Base-by-base conservation (phyloP, 2,797 vertebrate genomes). In the Aplochiton taeniatus region DNA sequence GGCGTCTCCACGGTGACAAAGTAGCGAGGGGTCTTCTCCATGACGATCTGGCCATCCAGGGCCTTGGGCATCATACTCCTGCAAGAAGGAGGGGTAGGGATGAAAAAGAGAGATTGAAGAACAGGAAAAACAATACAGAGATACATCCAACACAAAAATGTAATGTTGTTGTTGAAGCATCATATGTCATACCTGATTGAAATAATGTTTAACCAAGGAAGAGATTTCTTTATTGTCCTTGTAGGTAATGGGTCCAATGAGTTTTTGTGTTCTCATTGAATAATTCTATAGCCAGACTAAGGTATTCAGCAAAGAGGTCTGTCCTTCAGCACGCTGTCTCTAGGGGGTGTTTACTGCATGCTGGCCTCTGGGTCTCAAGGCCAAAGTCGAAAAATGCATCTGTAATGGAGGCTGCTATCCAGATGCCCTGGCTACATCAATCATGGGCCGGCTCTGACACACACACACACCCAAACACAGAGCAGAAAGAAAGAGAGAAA, bases 1-100 rank as follows among this genome's bases (percentile, higher is more conserved):
- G 93, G 93, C 0, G 93, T 91, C 73, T 94, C 93, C 44, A 86
- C 77, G 0, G 90, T 91, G 7, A 94, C 91, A 46, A 94, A 94
- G 85, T 94, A 94, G 1, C 93, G 88, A 9, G 93, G 93, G 0
- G 93, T 94, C 87, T 94, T 94, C 87, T 94, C 93, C 91, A 94
- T 92, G 14, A 93, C 92, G 0, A 94, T 90, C 78, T 94, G 93
- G 41, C 93, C 93, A 0, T 92, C 91, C 65, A 94, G 85, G 11
- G 93, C 92, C 83, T 92, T 93, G 17, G 93, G 93, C 93, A 94
- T 94, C 88, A 94, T 90, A 65, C 85, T 91, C 70, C 93, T 94
- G 75, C 10, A 82, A 67, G 53, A 8, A 69, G 19, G 75, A 11
- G 0, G 45, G 18, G 59, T 9, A 20, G 45, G n/a, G 6, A 31